These are phyloP conservation scores for Psococerastis gibbosa DNA, from an alignment of 2,888 invertebrate genomes.

Conservation along the genomic window DNA sequence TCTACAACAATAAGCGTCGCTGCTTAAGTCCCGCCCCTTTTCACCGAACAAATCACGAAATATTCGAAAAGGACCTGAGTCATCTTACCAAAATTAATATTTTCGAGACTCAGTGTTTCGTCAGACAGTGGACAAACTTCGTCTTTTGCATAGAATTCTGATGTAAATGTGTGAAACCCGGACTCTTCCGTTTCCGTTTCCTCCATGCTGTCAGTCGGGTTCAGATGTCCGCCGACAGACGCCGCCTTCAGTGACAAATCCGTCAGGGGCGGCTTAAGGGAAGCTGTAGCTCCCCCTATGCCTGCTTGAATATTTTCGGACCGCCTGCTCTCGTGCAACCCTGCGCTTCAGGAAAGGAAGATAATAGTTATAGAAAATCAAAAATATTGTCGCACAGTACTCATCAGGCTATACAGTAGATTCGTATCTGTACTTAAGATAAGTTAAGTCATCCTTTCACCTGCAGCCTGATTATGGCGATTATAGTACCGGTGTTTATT, in stretches of 20 bases:
- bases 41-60: no score
- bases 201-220: neutral
- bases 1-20: no score
- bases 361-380: no score
- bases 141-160: neutral
- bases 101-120: slow-evolving; percentile 6
- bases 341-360: neutral
- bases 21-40: no score
- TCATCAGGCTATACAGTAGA: no score
- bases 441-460: no score
- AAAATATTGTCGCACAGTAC: no score
- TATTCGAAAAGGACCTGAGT: no score
- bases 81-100: slow-evolving; percentile 3
- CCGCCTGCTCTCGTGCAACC: neutral
- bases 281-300: neutral
- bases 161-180: neutral
- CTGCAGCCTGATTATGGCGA: no score
- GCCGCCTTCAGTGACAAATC: slow-evolving; percentile 1
- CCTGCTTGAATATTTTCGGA: neutral
- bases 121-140: neutral
- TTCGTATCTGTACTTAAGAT: no score
- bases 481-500: no score
- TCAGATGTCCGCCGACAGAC: neutral
- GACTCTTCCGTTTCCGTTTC: slow-evolving; percentile 7
- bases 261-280: neutral